Evolutionary conservation across 2,888 invertebrate genomes (phyloP).

Genomic region (Eumacrocentrus americanus): DNA sequence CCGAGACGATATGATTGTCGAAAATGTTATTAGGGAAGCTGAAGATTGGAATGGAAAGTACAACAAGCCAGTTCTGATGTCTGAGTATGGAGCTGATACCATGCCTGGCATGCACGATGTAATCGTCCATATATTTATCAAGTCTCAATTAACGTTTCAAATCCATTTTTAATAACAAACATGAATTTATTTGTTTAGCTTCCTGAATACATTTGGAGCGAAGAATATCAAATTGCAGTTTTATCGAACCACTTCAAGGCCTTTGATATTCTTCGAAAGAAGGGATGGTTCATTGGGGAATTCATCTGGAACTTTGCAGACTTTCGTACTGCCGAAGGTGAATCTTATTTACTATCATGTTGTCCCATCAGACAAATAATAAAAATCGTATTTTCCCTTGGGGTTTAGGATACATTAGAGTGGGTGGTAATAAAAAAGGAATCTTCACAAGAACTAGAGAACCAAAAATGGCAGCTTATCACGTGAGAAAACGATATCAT

Average conservation of each 20-base stretch:
- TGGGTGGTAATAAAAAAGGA: conserved; percentile 89
- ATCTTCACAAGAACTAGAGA: conserved; percentile 72
- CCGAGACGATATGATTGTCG: conserved; percentile 74
- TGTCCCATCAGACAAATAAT: too few species aligned
- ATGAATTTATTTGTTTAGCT: too few species aligned
- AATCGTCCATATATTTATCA: conserved; percentile 56
- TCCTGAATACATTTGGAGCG: conserved; percentile 89
- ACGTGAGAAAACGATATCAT: too few species aligned
- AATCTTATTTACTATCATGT: conserved; percentile 52
- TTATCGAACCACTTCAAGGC: conserved; percentile 88
- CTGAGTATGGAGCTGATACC: conserved; percentile 97
- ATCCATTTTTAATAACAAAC: too few species aligned
- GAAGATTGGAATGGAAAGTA: conserved; percentile 78
- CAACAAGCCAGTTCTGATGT: conserved; percentile 89
- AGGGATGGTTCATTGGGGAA: conserved; percentile 89
- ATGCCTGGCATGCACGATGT: conserved; percentile 90
- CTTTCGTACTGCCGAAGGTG: conserved; percentile 92
- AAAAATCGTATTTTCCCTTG: neutral
- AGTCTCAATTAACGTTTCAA: too few species aligned
- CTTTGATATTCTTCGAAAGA: conserved; percentile 80
- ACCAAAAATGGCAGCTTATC: neutral
- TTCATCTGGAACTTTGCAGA: conserved; percentile 99
- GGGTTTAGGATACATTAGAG: conserved; percentile 73
- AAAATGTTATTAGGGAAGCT: conserved; percentile 78
- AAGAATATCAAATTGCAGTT: conserved; percentile 89